Percentiles rank a stretch among this genome's conserved stretches.
Evolutionary conservation across 2,797 vertebrate species (phyloP).

Genomic region (Protonibea diacanthus): DNA sequence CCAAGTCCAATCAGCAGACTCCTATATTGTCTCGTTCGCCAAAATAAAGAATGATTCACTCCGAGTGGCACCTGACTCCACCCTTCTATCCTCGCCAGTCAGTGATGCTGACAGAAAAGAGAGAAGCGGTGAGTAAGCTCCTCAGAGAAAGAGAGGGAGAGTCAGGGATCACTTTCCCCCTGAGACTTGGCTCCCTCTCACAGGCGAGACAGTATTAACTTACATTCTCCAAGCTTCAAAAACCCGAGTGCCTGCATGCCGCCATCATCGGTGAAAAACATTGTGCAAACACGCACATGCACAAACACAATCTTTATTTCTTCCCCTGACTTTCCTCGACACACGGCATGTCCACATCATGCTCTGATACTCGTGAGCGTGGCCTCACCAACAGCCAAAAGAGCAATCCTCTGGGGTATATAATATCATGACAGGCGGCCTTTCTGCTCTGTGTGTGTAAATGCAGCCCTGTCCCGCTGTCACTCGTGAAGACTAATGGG

Average conservation of each 20-base stretch:
- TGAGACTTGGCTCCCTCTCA: slow-evolving; percentile 50
- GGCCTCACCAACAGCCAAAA: slow-evolving; percentile 49
- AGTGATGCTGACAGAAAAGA: slow-evolving; percentile 55
- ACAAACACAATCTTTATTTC: slow-evolving; percentile 46
- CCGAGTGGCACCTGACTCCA: slow-evolving; percentile 56
- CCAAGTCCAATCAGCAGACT: slow-evolving; percentile 33
- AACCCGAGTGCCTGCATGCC: slow-evolving; percentile 33
- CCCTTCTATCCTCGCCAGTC: slow-evolving; percentile 34
- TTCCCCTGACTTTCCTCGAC: slow-evolving; percentile 12
- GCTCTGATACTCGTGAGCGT: slow-evolving; percentile 22
- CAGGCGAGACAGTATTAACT: slow-evolving; percentile 54
- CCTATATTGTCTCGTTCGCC: slow-evolving; percentile 38
- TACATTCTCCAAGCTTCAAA: slow-evolving; percentile 55
- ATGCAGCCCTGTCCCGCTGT: slow-evolving; percentile 55
- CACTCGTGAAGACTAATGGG: slow-evolving; percentile 74
- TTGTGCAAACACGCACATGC: slow-evolving; percentile 49
- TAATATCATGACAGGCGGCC: slow-evolving; percentile 53
- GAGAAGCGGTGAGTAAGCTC: slow-evolving; percentile 44
- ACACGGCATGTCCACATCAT: slow-evolving; percentile 13
- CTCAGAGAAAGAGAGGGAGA: slow-evolving; percentile 37
- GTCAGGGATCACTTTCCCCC: slow-evolving; percentile 56
- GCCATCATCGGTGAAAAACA: slow-evolving; percentile 40
- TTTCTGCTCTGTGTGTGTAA: slow-evolving; percentile 43
- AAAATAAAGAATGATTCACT: slow-evolving; percentile 46
- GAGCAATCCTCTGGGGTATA: slow-evolving; percentile 48